Evolutionary conservation across 2,888 invertebrate genomes (phyloP).

Genomic region (Apodemia hepburni): DNA sequence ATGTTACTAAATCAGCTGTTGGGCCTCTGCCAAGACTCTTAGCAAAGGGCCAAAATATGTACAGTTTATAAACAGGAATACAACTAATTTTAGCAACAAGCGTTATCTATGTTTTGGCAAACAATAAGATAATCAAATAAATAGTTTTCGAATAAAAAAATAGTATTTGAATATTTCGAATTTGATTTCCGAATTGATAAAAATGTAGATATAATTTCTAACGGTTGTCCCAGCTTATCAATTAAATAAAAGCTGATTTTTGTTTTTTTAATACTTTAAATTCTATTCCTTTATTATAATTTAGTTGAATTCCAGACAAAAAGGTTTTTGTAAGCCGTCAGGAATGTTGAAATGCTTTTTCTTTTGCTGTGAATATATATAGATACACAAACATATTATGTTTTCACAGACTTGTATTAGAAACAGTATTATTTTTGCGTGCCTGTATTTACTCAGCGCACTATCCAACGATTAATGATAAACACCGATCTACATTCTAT

Average conservation of each 20-base stretch:
- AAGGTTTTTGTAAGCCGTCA: background rate
- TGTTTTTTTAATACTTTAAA: no score
- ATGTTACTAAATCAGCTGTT: constrained; percentile 4
- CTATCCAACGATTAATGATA: background rate
- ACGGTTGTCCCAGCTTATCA: no score
- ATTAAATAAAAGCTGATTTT: no score
- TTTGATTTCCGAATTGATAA: no score
- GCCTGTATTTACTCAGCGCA: background rate
- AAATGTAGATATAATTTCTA: no score
- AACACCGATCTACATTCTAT: background rate
- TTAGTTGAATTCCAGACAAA: no score
- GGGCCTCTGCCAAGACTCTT: background rate
- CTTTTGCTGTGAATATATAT: background rate
- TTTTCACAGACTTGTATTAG: background rate
- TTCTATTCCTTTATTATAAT: no score
- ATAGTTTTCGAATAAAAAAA: no score
- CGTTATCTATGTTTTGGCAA: no score
- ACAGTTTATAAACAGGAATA: background rate
- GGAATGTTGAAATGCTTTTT: background rate
- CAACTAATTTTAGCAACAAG: no score
- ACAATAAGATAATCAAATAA: no score
- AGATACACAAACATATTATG: background rate
- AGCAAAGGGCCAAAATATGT: constrained; percentile 4
- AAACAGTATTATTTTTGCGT: background rate
- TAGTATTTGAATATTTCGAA: no score